These are phyloP conservation scores for Lepidurus packardi DNA, from an alignment of 1,140 invertebrate genomes.

Conservation along the genomic window DNA sequence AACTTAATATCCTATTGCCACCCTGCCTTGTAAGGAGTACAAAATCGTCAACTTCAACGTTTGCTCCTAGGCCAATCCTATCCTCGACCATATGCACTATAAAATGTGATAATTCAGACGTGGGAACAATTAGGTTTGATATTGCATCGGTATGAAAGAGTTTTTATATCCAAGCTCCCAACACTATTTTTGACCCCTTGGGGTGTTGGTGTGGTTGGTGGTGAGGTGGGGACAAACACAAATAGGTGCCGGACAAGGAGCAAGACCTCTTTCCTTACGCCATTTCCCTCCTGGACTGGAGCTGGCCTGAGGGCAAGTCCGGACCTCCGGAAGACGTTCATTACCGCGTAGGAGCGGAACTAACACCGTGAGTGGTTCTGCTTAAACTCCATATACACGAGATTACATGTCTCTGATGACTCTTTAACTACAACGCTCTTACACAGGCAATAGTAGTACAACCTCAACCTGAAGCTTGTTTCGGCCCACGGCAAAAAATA, in stretches of 20 bases:
- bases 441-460: background rate
- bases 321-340: conserved; percentile 20
- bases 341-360: conserved; percentile 20
- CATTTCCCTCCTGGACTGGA: background rate
- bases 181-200: background rate
- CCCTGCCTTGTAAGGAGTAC: too few species aligned
- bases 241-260: background rate
- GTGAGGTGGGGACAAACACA: background rate
- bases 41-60: too few species aligned
- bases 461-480: background rate
- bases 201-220: background rate
- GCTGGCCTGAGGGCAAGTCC: background rate
- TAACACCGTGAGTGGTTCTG: conserved; percentile 21
- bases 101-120: background rate
- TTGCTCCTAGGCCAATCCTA: too few species aligned
- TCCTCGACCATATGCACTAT: too few species aligned
- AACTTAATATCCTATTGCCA: too few species aligned
- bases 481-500: background rate
- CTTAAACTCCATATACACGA: conserved; percentile 15
- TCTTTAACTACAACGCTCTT: background rate
- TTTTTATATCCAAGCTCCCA: background rate
- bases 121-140: background rate
- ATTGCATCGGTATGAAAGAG: background rate
- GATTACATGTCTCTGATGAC: conserved; percentile 18
- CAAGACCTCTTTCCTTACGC: background rate